Evolutionary conservation across 30 jellyfish, hydroid and myxozoan genomes (phyloP).

Genomic region (Hydractinia symbiolongicarpus): DNA sequence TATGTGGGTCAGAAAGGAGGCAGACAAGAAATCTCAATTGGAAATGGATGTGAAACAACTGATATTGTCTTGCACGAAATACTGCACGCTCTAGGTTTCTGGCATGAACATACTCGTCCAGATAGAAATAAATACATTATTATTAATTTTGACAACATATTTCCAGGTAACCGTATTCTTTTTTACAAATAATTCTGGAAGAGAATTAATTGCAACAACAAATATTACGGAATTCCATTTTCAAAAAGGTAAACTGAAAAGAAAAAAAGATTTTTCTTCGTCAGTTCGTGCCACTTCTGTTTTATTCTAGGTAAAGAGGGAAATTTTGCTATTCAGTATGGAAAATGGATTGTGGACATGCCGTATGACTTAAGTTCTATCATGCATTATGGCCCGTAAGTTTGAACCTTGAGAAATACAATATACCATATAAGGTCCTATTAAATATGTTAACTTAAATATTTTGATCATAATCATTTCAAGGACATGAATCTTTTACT

Average conservation of each 20-base stretch:
- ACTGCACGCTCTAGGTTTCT: constrained; percentile 12
- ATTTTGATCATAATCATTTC: too few species aligned
- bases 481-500: too few species aligned
- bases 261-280: too few species aligned
- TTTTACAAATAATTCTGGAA: background rate
- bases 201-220: too few species aligned
- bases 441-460: too few species aligned
- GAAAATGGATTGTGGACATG: background rate
- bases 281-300: background rate
- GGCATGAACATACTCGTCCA: constrained; percentile 4
- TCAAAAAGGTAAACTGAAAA: too few species aligned
- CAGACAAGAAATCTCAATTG: constrained; percentile 2
- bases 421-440: too few species aligned
- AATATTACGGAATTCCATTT: too few species aligned
- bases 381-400: constrained; percentile 13
- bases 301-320: background rate
- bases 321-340: background rate
- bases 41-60: background rate
- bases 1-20: constrained; percentile 7
- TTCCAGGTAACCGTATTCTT: background rate
- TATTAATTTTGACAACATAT: background rate
- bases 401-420: too few species aligned
- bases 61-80: background rate
- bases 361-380: background rate
- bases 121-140: background rate